Percentiles rank a stretch among this genome's conserved stretches.
These are phyloP conservation scores for Aspiorhynchus laticeps DNA, from an alignment of 2,113 vertebrate species.

Conservation along the genomic window DNA sequence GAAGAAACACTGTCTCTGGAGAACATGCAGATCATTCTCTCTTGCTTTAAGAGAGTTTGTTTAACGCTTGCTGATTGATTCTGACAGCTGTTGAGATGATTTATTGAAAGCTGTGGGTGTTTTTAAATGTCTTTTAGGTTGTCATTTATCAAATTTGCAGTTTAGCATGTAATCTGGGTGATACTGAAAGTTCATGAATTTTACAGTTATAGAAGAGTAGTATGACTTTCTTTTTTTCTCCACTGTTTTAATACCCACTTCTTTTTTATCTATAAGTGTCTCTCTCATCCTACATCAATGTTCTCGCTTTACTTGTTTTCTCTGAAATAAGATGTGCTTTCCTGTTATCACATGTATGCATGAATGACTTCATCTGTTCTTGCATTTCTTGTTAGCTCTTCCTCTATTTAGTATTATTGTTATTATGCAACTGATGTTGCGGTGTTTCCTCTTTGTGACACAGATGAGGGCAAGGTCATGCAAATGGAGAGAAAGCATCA, in stretches of 20 bases:
- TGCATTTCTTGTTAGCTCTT: not conserved
- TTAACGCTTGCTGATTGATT: conserved; percentile 24
- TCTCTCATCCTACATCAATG: not conserved
- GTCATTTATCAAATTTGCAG: conserved; percentile 32
- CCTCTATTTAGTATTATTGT: not conserved
- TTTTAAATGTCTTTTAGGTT: conserved; percentile 34
- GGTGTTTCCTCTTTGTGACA: not conserved
- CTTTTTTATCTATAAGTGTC: not conserved
- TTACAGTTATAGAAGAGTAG: not conserved
- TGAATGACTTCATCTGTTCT: not conserved
- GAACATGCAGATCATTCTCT: not conserved
- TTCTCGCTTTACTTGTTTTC: not conserved
- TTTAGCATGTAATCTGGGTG: conserved; percentile 1
- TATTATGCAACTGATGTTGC: not conserved
- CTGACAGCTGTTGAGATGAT: conserved; percentile 35
- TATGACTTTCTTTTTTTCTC: not conserved
- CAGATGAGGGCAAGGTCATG: not conserved
- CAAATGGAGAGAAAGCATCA: not conserved
- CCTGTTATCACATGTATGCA: not conserved
- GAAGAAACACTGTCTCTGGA: not conserved
- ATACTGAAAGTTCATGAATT: conserved; percentile 39
- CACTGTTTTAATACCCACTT: not conserved
- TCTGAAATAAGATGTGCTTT: not conserved
- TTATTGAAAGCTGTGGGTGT: conserved; percentile 66
- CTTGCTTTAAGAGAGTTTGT: not conserved